Evolutionary conservation across 1,140 invertebrate genomes (phyloP), one percentile per base, ranked within the genome.

Genomic region (Venturia canescens): DNA sequence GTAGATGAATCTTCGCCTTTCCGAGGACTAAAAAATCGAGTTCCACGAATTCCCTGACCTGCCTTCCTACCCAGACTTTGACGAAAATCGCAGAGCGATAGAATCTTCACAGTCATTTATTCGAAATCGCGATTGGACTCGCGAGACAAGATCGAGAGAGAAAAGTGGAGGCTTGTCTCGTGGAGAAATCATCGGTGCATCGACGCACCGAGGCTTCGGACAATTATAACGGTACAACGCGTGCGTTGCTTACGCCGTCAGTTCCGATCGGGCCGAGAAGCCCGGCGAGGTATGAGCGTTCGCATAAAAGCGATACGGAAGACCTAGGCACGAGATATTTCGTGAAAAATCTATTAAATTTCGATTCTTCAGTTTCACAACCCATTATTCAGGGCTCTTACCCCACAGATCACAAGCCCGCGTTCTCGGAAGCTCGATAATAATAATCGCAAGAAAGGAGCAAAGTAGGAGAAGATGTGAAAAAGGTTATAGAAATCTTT

Each of bases 161-260:
- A 44, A 4, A 44, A 11, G 38, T 11, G 38, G 7, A 11, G 5
- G 13, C 11, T 57, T 9, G 6, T 66, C 60, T 29, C 38, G 5
- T 3, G n/a, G 27, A n/a, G 16, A 75, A 75, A 75, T 75, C 71
- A 75, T 75, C 50, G 71, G 31, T 75, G 71, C 38, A 74, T 74
- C 71, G 71, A 74, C 50, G n/a, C 53, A 57, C 53, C 53, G 53
- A n/a, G 0, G 23, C 71, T 75, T 16, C 13, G 4, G 48, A 34
- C 71, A 27, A 75, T 75, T 75, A 57, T 75, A 75, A 75, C 71
- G 71, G 71, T 75, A 75, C 34, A 75, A 29, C 71, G 71, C 71
- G 44, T 57, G 44, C 71, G 71, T 57, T 34, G 15, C 70, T 44
- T 72, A 5, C 21, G n/a, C 15, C 11, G 16, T 34, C 9, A 50